A percentile compares a stretch with the other conserved stretches of the same genome.
These are phyloP conservation scores for Pygoscelis adeliae DNA, from an alignment of 2,113 vertebrate genomes.

Conservation along the genomic window DNA sequence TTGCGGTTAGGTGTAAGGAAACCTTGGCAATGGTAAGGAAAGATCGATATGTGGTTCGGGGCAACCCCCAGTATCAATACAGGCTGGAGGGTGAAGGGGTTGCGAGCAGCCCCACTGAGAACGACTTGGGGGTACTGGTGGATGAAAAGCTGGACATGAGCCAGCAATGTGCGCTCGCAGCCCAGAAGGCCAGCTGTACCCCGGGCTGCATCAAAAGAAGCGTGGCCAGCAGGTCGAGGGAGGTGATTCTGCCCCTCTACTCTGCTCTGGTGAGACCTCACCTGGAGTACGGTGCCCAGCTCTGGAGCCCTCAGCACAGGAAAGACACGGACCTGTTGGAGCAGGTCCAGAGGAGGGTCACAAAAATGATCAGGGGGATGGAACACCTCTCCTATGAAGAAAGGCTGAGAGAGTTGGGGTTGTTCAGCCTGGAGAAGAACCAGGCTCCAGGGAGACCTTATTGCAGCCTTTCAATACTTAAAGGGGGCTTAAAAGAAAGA, in stretches of 20 bases:
- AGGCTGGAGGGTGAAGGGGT: not conserved
- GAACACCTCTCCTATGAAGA: too few species aligned
- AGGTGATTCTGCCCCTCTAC: not conserved
- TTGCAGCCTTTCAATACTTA: not conserved
- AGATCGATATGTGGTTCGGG: not conserved
- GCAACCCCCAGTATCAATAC: not conserved
- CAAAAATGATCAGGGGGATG: not conserved
- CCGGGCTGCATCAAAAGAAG: not conserved
- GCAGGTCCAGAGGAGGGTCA: not conserved
- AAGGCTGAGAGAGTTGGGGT: not conserved
- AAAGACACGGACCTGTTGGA: not conserved
- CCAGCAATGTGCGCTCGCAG: accelerated
- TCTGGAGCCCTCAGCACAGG: too few species aligned
- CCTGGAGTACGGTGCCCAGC: too few species aligned
- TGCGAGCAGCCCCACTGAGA: not conserved
- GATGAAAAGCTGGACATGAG: not conserved
- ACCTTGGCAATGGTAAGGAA: not conserved
- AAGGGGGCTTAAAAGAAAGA: not conserved
- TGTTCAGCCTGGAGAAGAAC: not conserved
- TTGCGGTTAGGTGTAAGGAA: not conserved
- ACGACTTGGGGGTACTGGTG: not conserved
- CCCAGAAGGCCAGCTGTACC: not conserved
- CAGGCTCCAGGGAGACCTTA: not conserved
- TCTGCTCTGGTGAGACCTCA: not conserved
- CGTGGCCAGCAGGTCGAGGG: not conserved